Evolutionary conservation across 1,140 invertebrate species (phyloP).

Genomic region (Drosophila eugracilis): DNA sequence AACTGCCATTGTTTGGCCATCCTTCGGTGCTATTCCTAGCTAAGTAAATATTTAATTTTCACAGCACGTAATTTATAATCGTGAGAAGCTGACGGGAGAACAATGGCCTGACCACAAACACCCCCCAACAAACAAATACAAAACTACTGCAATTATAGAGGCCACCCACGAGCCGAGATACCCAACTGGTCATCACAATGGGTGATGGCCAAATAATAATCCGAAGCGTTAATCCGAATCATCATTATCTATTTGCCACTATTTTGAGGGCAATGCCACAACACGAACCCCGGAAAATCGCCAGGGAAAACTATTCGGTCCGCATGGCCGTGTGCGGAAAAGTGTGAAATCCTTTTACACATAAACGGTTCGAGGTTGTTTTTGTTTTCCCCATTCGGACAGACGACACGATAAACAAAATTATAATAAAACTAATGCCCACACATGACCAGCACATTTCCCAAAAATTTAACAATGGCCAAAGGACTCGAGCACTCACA

Average conservation of each 20-base stretch:
- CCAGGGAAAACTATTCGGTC: slow-evolving; percentile 36
- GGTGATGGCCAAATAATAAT: slow-evolving; percentile 53
- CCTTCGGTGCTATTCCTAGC: background rate
- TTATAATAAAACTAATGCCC: slow-evolving; percentile 79
- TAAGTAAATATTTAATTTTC: slow-evolving; percentile 49
- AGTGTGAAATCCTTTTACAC: slow-evolving; percentile 81
- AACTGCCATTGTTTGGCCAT: slow-evolving; percentile 10
- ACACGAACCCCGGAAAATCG: slow-evolving; percentile 45
- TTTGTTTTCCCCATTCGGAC: slow-evolving; percentile 52
- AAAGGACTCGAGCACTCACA: background rate
- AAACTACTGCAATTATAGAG: slow-evolving; percentile 22
- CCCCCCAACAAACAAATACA: slow-evolving; percentile 4
- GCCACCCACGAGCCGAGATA: slow-evolving; percentile 51
- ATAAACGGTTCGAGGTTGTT: slow-evolving; percentile 63
- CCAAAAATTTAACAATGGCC: slow-evolving; percentile 71
- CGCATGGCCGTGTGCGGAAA: slow-evolving; percentile 27
- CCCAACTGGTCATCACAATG: slow-evolving; percentile 39
- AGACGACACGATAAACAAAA: slow-evolving; percentile 70
- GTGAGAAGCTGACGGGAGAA: slow-evolving; percentile 28
- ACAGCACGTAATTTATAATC: slow-evolving; percentile 45
- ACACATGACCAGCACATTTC: slow-evolving; percentile 67
- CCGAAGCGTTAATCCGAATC: slow-evolving; percentile 72
- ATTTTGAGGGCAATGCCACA: slow-evolving; percentile 55
- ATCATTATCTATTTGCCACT: slow-evolving; percentile 74
- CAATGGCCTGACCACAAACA: slow-evolving; percentile 28